These are phyloP conservation scores for Chaenodraco wilsoni DNA, from an alignment of 2,797 vertebrate species.

Conservation along the genomic window DNA sequence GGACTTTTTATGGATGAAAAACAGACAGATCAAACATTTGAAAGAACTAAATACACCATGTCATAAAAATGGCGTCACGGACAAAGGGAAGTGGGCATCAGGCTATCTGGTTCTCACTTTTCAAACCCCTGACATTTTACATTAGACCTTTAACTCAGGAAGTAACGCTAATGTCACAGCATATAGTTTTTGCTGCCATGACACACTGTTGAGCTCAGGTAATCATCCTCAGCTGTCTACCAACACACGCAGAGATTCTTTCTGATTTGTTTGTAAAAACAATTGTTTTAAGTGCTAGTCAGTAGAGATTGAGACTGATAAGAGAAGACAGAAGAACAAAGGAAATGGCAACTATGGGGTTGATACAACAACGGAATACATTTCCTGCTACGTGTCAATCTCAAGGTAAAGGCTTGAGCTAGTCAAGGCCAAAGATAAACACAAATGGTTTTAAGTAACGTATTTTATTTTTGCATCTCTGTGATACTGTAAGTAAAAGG, in stretches of 20 bases:
- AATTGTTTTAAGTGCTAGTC: not conserved
- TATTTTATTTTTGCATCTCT: slow-evolving; percentile 34
- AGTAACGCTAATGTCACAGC: slow-evolving; percentile 51
- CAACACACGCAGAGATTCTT: slow-evolving; percentile 33
- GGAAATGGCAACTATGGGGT: slow-evolving; percentile 26
- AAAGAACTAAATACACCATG: slow-evolving; percentile 23
- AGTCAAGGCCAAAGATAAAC: slow-evolving; percentile 36
- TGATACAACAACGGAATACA: slow-evolving; percentile 37
- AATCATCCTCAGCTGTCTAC: slow-evolving; percentile 56
- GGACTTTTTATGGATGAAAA: slow-evolving; percentile 24
- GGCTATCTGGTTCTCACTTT: slow-evolving; percentile 23
- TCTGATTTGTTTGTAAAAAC: slow-evolving; percentile 1
- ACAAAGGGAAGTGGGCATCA: slow-evolving; percentile 32
- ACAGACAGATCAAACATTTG: slow-evolving; percentile 12
- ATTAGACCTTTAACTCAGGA: slow-evolving; percentile 50
- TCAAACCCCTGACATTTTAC: slow-evolving; percentile 41
- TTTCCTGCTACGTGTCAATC: slow-evolving; percentile 47
- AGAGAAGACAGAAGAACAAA: slow-evolving; percentile 35
- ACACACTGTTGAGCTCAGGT: slow-evolving; percentile 23
- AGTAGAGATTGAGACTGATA: slow-evolving; percentile 36
- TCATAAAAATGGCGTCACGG: slow-evolving; percentile 1
- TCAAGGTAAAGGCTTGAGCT: slow-evolving; percentile 32
- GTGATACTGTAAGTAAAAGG: slow-evolving; percentile 20
- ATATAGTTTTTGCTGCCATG: slow-evolving; percentile 26
- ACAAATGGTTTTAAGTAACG: slow-evolving; percentile 3